Percentiles rank a stretch among this genome's conserved stretches.
Evolutionary conservation across 2,113 vertebrate species (phyloP).

Genomic region (Chaetura pelagica): DNA sequence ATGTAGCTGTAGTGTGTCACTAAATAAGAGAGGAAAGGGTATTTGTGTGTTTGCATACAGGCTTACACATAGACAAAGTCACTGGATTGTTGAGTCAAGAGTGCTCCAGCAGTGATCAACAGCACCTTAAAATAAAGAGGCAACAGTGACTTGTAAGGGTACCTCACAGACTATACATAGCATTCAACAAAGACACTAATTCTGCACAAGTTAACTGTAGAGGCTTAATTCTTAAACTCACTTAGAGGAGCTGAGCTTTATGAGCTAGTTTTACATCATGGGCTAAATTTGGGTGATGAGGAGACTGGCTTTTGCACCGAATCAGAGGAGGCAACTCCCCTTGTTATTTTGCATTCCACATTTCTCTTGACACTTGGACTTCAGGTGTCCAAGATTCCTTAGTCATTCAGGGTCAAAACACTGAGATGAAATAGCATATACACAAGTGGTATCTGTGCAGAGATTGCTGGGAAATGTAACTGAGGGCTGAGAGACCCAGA

Average conservation of each 20-base stretch:
- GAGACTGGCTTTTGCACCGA: neutral
- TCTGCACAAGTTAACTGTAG: neutral
- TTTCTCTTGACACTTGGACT: neutral
- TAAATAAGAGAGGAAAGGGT: neutral
- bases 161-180: neutral
- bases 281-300: neutral
- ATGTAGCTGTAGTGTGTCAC: neutral
- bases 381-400: neutral
- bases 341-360: neutral
- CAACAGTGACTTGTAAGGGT: neutral
- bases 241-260: neutral
- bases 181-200: neutral
- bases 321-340: neutral
- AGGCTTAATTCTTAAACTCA: neutral
- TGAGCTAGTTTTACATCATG: neutral
- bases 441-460: neutral
- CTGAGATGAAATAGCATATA: neutral
- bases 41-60: neutral
- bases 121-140: neutral
- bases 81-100: neutral
- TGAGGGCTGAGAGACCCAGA: neutral
- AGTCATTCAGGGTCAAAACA: neutral
- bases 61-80: neutral
- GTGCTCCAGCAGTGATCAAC: neutral
- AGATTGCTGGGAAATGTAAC: neutral